phyloP scores from a whole-genome alignment of 1,140 invertebrate genomes.

The Zeugodacus cucurbitae region DNA sequence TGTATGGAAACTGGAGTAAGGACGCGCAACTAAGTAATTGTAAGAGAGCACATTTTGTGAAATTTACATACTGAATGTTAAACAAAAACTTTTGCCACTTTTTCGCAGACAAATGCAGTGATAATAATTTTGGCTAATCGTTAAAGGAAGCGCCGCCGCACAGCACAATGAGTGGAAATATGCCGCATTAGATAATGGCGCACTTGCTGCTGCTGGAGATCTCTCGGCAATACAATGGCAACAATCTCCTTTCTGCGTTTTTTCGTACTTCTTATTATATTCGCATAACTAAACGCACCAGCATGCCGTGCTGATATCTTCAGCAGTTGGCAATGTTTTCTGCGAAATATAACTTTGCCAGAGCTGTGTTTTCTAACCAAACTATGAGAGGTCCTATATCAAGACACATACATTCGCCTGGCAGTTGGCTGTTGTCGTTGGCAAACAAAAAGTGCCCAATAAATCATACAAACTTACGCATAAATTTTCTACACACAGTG shows the following conservation, averaged over 20 bases:
- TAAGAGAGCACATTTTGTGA: background rate
- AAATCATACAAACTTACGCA: constrained; percentile 21
- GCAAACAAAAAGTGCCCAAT: background rate
- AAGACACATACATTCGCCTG: background rate
- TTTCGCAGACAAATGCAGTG: background rate
- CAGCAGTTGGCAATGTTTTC: background rate
- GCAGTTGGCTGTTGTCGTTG: constrained; percentile 13
- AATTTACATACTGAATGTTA: constrained; percentile 29
- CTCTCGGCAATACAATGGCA: background rate
- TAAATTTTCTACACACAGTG: background rate
- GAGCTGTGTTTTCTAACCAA: background rate
- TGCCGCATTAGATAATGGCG: background rate
- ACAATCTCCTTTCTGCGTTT: background rate
- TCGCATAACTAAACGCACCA: no score
- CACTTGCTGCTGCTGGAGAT: background rate
- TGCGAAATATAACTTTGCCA: background rate
- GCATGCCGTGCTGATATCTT: background rate
- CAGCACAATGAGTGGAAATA: background rate
- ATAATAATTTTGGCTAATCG: constrained; percentile 28
- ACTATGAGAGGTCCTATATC: background rate
- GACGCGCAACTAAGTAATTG: background rate
- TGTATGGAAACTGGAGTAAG: no score
- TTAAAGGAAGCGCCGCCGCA: background rate
- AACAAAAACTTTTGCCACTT: constrained; percentile 16
- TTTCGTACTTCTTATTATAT: no score